Base-by-base conservation (phyloP, 2,113 vertebrate species). In the Elachura formosa region DNA sequence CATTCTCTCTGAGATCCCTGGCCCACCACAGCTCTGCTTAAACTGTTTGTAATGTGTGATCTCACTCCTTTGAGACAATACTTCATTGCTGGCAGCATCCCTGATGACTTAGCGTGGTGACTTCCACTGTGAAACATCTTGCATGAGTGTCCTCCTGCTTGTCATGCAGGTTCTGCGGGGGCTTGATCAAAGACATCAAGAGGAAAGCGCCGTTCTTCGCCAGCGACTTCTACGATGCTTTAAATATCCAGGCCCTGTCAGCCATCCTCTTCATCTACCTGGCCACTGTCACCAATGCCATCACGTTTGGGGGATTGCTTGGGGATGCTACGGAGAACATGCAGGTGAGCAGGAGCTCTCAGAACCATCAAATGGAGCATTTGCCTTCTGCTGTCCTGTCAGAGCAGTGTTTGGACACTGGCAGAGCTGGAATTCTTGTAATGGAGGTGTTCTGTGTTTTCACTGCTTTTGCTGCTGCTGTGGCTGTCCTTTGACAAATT, bases 261-360 rank as follows among this genome's bases (percentile, higher is more conserved):
- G 98, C 99, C 92, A 98, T 99, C 87, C 97, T 99, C 90, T 99
- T 99, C 93, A 99, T 99, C 93, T 99, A 99, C 97, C 96, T 99
- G 98, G 99, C 98, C 91, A 99, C 99, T 4, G 99, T 99, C 85
- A 99, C 99, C 49, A 99, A 99, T 2, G 99, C 99, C 81, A 99
- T 99, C 98, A 99, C 99, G 38, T 99, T 99, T 10, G 99, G 99
- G 54, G 99, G 99, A 16, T 97, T 99, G 93, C 98, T 99, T 40
- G 99, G 99, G 13, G 99, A 99, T 12, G 99, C 99, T 41, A 99
- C 99, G 0, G 99, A 99, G 6, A 99, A 99, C 98, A 99, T 99
- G 99, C 99, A 99, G 99, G 99, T 99, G 58, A 80, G 98, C 58
- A n/a, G 23, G 55, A 54, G 64, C 80, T 87, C 54, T 51, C 48